Evolutionary conservation across 1,140 invertebrate species (phyloP), one percentile per base, ranked within the genome.

Genomic region (Cyrtorhinus lividipennis): DNA sequence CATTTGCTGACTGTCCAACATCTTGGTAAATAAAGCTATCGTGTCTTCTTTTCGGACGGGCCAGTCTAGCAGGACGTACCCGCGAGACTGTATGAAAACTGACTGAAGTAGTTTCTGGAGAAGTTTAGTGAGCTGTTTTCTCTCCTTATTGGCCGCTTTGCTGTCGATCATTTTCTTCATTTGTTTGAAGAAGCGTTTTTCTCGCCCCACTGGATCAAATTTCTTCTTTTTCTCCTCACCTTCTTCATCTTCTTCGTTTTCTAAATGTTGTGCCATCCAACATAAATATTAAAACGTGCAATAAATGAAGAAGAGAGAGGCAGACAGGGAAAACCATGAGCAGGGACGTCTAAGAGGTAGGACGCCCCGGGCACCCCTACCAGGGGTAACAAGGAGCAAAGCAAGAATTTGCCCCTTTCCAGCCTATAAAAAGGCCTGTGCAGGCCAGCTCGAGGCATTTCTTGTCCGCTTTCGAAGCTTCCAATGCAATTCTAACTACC

Each of bases 1-100:
- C 95, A 74, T 76, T 99, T 8, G 95, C 94, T 24, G 90, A 91
- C 15, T 89, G 86, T 26, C 96, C 99, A 77, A 94, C 99, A 61
- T 69, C 95, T 25, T 88, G 92, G 66, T 99, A 96, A 80, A 83
- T 81, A 0, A 94, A 88, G 73, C 91, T 92, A 58, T 79, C 99
- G 13, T 71, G 97, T 2, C 92, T 94, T 77, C 79, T 98, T 25
- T 96, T 98, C 88, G 3, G 24, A 59, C 18, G 3, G 57, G 25
- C 23, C 25, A 59, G 13, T 59, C 57, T 5, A 27, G 5, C 12
- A 25, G 57, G 22, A 59, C 25, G 13, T 59, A 59, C 22, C 23
- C 25, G 23, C 13, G 23, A 23, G 57, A 25, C 20, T 24, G 57
- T 10, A 27, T 59, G 57, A 24, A 59, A 13, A 24, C 57, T 8